Percentiles rank a stretch among this genome's conserved stretches.
phyloP scores from a whole-genome alignment of 2,113 vertebrate species.

The Promerops cafer region DNA sequence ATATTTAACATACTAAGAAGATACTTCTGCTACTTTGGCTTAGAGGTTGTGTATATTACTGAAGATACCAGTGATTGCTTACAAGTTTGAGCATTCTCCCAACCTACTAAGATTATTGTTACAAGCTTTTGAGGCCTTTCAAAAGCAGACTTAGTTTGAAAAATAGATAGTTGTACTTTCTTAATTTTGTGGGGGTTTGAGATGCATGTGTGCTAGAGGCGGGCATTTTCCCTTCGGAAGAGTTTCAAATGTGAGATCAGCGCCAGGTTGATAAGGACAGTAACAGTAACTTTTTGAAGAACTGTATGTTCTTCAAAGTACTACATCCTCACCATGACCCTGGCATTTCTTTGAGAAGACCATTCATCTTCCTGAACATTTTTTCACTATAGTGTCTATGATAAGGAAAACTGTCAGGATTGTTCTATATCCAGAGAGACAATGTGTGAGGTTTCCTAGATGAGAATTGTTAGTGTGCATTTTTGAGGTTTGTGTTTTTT shows the following conservation, averaged over 20 bases:
- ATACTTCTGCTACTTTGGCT: not conserved
- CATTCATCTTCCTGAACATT: rapidly evolving
- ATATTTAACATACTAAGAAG: not conserved
- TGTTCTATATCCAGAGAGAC: rapidly evolving
- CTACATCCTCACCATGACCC: not conserved
- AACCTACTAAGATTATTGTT: not conserved
- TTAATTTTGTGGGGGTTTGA: not conserved
- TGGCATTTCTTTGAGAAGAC: not conserved
- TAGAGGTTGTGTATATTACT: not conserved
- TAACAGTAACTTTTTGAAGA: not conserved
- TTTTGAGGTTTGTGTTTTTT: not conserved
- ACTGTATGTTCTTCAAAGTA: not conserved
- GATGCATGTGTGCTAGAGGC: not conserved
- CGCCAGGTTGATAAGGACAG: not conserved
- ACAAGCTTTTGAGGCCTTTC: not conserved
- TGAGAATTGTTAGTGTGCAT: not conserved
- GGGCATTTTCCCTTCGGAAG: not conserved
- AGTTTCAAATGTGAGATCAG: not conserved
- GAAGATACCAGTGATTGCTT: not conserved
- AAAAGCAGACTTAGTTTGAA: not conserved
- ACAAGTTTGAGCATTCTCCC: not conserved
- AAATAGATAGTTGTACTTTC: not conserved
- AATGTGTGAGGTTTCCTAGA: not conserved
- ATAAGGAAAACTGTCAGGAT: not conserved
- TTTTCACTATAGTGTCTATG: not conserved